phyloP scores from a whole-genome alignment of 2,113 vertebrate genomes.

The Ramphastos sulfuratus region DNA sequence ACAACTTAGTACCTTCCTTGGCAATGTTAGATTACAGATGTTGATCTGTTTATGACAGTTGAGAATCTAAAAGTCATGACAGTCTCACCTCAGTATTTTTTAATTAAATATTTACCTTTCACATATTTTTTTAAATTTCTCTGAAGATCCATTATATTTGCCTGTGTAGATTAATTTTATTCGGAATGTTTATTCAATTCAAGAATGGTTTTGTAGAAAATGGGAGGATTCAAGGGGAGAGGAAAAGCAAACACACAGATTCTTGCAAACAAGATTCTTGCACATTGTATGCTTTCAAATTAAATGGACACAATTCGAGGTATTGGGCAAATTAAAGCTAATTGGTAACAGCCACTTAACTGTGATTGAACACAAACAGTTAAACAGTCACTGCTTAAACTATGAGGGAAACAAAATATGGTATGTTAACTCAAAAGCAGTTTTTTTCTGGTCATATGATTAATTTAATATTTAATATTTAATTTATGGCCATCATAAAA shows the following conservation, averaged over 20 bases:
- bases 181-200: not conserved
- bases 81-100: not conserved
- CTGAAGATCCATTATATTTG: not conserved
- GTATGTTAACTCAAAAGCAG: not conserved
- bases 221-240: not conserved
- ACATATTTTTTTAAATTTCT: not conserved
- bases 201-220: not conserved
- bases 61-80: not conserved
- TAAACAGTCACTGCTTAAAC: not conserved
- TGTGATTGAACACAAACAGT: not conserved
- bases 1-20: not conserved
- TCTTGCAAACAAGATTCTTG: not conserved
- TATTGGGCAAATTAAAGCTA: not conserved
- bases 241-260: not conserved
- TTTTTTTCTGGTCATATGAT: constrained; percentile 27
- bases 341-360: not conserved
- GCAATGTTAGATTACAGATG: not conserved
- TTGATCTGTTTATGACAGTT: not conserved
- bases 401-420: not conserved
- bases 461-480: constrained; percentile 45
- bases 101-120: not conserved
- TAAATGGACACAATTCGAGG: not conserved
- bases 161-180: not conserved
- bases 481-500: constrained; percentile 14
- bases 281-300: not conserved